These are phyloP conservation scores for Polyergus mexicanus DNA, from an alignment of 1,140 invertebrate genomes.

Conservation along the genomic window DNA sequence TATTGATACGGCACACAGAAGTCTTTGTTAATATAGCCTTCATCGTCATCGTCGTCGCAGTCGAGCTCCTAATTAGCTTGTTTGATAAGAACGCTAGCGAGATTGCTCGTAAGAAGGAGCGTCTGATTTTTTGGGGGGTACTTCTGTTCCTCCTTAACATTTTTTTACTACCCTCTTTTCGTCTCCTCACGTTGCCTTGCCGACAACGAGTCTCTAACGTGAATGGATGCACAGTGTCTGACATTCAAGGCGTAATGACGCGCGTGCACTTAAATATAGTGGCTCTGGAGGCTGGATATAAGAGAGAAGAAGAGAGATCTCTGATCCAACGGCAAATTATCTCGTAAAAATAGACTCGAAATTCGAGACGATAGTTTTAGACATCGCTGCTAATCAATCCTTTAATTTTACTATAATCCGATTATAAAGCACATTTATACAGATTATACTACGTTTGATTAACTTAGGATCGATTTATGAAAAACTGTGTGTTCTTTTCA, in stretches of 20 bases:
- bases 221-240: constrained; percentile 78
- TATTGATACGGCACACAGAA: not conserved
- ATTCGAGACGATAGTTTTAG: constrained; percentile 49
- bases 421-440: no score
- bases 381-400: constrained; percentile 7
- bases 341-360: constrained; percentile 74
- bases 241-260: constrained; percentile 76
- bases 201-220: constrained; percentile 59
- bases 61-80: constrained; percentile 39
- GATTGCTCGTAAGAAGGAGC: constrained; percentile 21
- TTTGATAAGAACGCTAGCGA: constrained; percentile 41
- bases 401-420: not conserved
- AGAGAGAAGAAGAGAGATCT: constrained; percentile 30
- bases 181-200: not conserved
- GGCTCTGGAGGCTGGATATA: constrained; percentile 67
- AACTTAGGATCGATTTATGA: not conserved
- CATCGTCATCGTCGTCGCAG: constrained; percentile 8
- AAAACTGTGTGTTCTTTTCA: not conserved
- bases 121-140: constrained; percentile 21
- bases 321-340: constrained; percentile 44
- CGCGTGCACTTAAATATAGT: constrained; percentile 75
- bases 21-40: constrained; percentile 23
- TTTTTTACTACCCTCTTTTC: constrained; percentile 32
- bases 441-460: not conserved
- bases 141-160: constrained; percentile 40